Conservation (phyloP, 64 coral and sea anemone species). For the Montipora sp. region DNA sequence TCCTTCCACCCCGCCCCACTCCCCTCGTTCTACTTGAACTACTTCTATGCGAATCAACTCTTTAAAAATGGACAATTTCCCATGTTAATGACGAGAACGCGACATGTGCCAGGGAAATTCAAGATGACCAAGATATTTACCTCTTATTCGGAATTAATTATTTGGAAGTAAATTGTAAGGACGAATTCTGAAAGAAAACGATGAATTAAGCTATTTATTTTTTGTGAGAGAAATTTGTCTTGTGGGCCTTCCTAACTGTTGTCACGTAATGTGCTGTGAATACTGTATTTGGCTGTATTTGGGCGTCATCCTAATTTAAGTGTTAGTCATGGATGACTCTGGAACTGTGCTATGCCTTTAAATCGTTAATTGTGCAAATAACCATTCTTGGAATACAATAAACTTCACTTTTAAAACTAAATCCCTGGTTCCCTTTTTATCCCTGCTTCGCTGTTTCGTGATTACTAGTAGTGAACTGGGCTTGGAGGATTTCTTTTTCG, state of each 20-base stretch:
- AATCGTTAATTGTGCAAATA: not conserved
- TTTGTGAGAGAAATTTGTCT: slow-evolving; percentile 6
- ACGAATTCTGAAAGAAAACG: not conserved
- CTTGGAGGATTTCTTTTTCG: not conserved
- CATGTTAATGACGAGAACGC: not conserved
- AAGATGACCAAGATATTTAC: not conserved
- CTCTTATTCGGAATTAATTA: not conserved
- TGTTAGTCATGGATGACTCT: too few species aligned
- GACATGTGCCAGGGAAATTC: not conserved
- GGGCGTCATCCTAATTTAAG: not conserved
- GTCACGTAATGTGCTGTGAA: not conserved
- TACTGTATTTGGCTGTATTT: not conserved
- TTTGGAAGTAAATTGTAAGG: slow-evolving; percentile 31
- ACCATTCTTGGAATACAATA: not conserved
- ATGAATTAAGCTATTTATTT: slow-evolving; percentile 39
- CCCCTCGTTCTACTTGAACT: not conserved
- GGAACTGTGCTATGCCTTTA: not conserved
- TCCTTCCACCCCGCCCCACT: not conserved
- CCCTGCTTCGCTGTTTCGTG: too few species aligned
- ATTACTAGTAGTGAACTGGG: not conserved
- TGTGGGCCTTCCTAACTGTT: not conserved
- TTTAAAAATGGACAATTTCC: too few species aligned
- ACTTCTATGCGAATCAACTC: too few species aligned
- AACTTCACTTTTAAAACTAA: not conserved
- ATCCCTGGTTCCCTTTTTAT: not conserved